A percentile compares a stretch with the other conserved stretches of the same genome.
phyloP scores from a whole-genome alignment of 2,113 vertebrate species.

The Salvelinus sp. region DNA sequence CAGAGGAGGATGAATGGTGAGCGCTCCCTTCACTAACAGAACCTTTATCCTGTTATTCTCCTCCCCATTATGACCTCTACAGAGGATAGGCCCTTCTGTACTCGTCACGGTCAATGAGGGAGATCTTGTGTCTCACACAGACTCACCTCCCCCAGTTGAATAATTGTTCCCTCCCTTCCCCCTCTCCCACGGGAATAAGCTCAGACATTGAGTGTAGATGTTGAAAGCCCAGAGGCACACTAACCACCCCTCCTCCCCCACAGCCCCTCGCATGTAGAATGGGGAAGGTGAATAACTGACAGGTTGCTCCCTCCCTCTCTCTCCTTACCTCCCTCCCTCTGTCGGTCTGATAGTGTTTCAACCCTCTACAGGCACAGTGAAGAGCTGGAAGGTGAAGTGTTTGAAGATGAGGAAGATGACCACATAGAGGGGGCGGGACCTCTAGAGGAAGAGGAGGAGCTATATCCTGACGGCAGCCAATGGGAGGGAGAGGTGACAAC shows the following conservation, averaged over 20 bases:
- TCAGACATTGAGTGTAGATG: background rate
- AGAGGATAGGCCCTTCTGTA: background rate
- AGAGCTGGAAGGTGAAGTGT: conserved; percentile 70
- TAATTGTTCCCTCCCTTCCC: background rate
- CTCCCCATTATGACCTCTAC: background rate
- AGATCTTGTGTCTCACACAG: background rate
- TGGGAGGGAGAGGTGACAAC: conserved; percentile 45
- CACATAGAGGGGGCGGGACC: conserved; percentile 55
- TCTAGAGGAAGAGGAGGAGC: conserved; percentile 69
- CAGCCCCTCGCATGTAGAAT: background rate
- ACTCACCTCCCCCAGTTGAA: conserved; percentile 9
- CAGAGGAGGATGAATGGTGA: conserved; percentile 79
- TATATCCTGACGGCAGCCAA: conserved; percentile 61
- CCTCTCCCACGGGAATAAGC: background rate
- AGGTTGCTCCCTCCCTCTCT: background rate
- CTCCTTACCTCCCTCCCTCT: background rate
- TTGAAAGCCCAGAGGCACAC: background rate
- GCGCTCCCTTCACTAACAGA: conserved; percentile 1
- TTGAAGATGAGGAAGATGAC: conserved; percentile 70
- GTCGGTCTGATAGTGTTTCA: background rate
- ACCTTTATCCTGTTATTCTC: background rate
- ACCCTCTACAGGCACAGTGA: conserved; percentile 51
- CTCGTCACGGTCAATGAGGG: background rate
- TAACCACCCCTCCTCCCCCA: background rate
- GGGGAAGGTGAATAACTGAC: background rate